phyloP scores from a whole-genome alignment of 2,888 invertebrate genomes.

The Furcula furcula region DNA sequence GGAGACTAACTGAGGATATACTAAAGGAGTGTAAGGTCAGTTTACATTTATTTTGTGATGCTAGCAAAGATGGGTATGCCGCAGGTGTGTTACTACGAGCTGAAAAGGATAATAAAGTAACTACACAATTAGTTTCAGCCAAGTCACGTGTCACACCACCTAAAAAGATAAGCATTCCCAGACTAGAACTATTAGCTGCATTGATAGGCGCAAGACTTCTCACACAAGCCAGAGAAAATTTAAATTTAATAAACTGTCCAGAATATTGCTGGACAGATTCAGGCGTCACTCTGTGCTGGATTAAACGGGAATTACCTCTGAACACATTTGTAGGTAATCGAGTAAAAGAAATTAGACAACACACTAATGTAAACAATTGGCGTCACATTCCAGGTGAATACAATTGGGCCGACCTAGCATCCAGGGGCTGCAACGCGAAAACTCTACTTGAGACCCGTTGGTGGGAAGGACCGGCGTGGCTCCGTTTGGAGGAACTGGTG shows the following conservation, averaged over 20 bases:
- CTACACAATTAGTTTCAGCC: background rate
- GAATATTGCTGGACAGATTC: constrained; percentile 12
- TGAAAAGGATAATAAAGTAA: constrained; percentile 3
- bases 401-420: constrained; percentile 15
- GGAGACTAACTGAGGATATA: background rate
- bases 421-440: constrained; percentile 13
- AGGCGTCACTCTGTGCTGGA: constrained; percentile 9
- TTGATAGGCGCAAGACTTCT: constrained; percentile 9
- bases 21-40: background rate
- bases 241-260: background rate
- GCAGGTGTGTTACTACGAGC: constrained; percentile 2
- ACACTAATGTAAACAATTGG: constrained; percentile 6
- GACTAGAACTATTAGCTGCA: constrained; percentile 8
- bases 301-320: constrained; percentile 6
- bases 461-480: constrained; percentile 14
- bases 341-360: constrained; percentile 10
- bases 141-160: constrained; percentile 6
- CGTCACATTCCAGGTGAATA: constrained; percentile 9
- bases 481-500: background rate
- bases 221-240: background rate
- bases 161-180: constrained; percentile 6
- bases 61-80: background rate
- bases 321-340: constrained; percentile 12
- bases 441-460: constrained; percentile 5
- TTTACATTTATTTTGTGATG: background rate